Evolutionary conservation across 2,113 vertebrate species (phyloP).

Genomic region (Dromaius novaehollandiae): DNA sequence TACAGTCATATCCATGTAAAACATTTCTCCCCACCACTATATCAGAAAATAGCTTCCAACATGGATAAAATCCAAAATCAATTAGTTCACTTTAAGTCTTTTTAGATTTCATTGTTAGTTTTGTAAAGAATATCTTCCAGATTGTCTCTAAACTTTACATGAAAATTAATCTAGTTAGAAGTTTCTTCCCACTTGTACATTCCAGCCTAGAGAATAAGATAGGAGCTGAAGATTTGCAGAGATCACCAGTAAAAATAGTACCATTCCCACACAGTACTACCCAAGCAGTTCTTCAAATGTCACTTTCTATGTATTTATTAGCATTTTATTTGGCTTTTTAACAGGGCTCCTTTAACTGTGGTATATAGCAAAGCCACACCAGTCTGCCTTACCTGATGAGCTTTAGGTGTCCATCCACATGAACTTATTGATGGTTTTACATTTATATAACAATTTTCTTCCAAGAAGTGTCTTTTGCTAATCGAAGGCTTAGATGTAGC

Average conservation of each 20-base stretch:
- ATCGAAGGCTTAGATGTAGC: background rate
- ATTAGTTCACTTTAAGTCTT: constrained; percentile 73
- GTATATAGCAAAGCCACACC: background rate
- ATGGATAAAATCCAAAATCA: constrained; percentile 69
- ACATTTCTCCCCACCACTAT: constrained; percentile 22
- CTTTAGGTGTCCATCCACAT: background rate
- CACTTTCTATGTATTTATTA: background rate
- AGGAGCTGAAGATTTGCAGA: background rate
- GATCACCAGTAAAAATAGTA: constrained; percentile 7
- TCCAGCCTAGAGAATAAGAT: background rate
- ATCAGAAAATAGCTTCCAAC: constrained; percentile 69
- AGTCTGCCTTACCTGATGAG: background rate
- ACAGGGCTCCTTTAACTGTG: background rate
- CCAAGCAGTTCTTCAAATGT: constrained; percentile 8
- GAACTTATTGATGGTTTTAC: background rate
- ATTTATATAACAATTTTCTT: background rate
- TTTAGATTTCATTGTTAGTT: constrained; percentile 71
- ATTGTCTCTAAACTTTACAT: constrained; percentile 40
- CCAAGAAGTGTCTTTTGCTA: background rate
- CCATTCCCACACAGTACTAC: background rate
- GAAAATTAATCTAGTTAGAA: constrained; percentile 39
- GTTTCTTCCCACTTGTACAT: background rate
- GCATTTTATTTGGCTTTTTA: background rate
- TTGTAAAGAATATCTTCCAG: constrained; percentile 51
- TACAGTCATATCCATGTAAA: constrained; percentile 68